phyloP scores from a whole-genome alignment of 2,888 invertebrate species.

The Microctonus hyperodae region DNA sequence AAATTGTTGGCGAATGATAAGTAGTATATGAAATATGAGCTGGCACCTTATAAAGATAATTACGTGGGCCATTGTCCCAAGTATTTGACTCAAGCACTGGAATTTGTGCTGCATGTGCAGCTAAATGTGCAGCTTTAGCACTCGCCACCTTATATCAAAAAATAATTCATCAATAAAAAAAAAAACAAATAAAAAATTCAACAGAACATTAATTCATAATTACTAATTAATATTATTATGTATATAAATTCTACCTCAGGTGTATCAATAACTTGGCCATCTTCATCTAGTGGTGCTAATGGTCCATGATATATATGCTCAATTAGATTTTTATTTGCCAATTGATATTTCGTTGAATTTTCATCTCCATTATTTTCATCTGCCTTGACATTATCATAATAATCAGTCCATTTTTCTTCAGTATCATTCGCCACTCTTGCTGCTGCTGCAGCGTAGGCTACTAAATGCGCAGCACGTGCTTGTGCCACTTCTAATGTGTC shows the following conservation, averaged over 20 bases:
- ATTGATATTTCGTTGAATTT: not conserved
- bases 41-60: constrained; percentile 27
- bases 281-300: constrained; percentile 42
- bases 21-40: constrained; percentile 46
- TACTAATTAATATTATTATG: not conserved
- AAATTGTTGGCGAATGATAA: constrained; percentile 36
- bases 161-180: not conserved
- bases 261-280: constrained; percentile 46
- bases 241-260: constrained; percentile 41
- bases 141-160: constrained; percentile 54
- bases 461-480: constrained; percentile 48
- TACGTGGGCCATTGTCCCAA: constrained; percentile 41
- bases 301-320: constrained; percentile 35
- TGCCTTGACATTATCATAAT: not conserved
- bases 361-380: constrained; percentile 23
- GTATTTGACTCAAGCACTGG: constrained; percentile 47
- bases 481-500: constrained; percentile 54
- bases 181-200: not conserved
- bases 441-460: constrained; percentile 45
- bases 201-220: not conserved
- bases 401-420: constrained; percentile 14
- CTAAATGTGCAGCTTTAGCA: constrained; percentile 63
- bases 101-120: constrained; percentile 54
- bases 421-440: constrained; percentile 38
- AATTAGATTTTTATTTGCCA: not conserved